Base-by-base conservation (phyloP, 2,797 vertebrate species). In the Podargus strigoides region DNA sequence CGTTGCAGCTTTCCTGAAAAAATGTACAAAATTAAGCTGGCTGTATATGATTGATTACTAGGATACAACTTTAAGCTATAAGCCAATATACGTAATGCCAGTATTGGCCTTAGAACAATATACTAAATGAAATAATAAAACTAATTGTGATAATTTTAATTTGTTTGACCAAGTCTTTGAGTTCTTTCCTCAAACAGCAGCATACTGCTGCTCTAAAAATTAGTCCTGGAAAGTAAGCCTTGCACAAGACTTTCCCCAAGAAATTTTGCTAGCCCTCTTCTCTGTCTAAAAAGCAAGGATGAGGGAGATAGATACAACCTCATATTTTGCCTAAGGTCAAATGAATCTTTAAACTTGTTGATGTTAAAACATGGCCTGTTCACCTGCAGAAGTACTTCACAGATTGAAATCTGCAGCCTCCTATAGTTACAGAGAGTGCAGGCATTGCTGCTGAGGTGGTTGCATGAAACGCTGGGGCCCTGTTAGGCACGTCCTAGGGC, bases 341-440 rank as follows among this genome's bases (percentile, higher is more conserved):
- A 39, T 27, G 59, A 70, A 37, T 42, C 27, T 63, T 83, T 70
- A 77, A 81, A 78, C 24, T 7, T 59, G 16, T 55, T 77, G n/a
- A 12, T 66, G n/a, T 46, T 85, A 53, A 77, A 90, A 74, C 7
- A n/a, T 5, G 30, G n/a, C 55, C 24, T 37, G 23, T 66, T 92
- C 62, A 84, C 32, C 23, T 47, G 26, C 27, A 56, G 47, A 75
- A 59, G 6, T 59, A 22, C 24, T 79, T 85, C 64, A 44, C 14
- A 41, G 22, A 13, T 16, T 63, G 27, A 39, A 49, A 8, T 70
- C 24, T 64, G 36, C n/a, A 46, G 42, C 20, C 34, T 47, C 8
- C 0, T 47, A 7, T 46, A 1, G 0, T 63, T 58, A 46, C 8
- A 37, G n/a, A 37, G 34, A 41, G 8, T 14, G 23, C 60, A 68